These are phyloP conservation scores for Chrysaora quinquecirrha DNA, from an alignment of 30 jellyfish, hydroid and myxozoan species.

Conservation along the genomic window DNA sequence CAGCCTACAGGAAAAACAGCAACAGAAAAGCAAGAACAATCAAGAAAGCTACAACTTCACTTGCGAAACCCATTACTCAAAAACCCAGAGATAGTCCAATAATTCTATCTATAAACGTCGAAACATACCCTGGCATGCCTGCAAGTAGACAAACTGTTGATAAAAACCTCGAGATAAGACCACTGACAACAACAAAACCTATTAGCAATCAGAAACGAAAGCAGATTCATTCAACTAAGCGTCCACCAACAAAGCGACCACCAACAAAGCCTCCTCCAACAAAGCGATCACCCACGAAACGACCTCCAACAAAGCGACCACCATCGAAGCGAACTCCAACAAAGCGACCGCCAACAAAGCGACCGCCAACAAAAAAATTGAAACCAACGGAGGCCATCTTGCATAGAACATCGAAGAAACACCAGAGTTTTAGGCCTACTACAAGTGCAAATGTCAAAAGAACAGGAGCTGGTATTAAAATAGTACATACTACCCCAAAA, in stretches of 20 bases:
- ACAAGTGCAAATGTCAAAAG: not conserved
- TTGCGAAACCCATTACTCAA: not conserved
- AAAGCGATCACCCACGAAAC: conserved; percentile 26
- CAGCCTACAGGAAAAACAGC: conserved; percentile 2
- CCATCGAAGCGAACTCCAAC: conserved; percentile 35
- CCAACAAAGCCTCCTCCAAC: conserved; percentile 9
- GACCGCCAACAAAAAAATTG: not conserved
- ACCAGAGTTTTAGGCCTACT: not conserved
- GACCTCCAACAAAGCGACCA: not conserved
- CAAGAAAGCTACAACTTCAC: conserved; percentile 7
- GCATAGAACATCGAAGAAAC: conserved; percentile 2
- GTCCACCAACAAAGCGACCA: conserved; percentile 25
- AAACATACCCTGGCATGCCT: conserved; percentile 58
- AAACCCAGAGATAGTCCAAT: conserved; percentile 40
- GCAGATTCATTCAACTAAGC: conserved; percentile 9
- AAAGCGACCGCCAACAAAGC: conserved; percentile 2
- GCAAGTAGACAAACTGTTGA: conserved; percentile 2
- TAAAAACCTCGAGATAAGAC: conserved; percentile 46
- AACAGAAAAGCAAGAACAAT: too few species aligned
- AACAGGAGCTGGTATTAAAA: not conserved
- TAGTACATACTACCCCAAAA: conserved; percentile 7
- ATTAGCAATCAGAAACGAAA: not conserved
- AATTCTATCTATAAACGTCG: conserved; percentile 74
- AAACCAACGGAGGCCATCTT: conserved; percentile 12
- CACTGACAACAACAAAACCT: conserved; percentile 63